These are phyloP conservation scores for Neofelis nebulosa DNA, from an alignment of 2,113 vertebrate species.

Conservation along the genomic window DNA sequence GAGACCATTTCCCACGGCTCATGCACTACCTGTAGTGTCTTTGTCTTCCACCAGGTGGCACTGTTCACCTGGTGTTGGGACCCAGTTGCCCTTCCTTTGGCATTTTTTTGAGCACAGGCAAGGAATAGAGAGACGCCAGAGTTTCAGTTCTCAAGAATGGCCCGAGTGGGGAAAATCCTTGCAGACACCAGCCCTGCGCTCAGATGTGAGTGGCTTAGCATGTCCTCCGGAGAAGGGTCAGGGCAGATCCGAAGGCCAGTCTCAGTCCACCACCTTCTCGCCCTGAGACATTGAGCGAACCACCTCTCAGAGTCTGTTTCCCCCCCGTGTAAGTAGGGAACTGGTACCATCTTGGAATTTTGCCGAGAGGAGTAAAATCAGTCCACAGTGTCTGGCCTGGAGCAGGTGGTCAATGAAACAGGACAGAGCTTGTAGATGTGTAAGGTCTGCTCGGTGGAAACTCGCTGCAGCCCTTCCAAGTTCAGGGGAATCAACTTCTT, in stretches of 20 bases:
- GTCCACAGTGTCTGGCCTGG: background rate
- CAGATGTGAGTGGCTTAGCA: no score
- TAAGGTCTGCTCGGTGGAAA: no score
- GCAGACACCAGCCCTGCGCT: background rate
- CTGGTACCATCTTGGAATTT: background rate
- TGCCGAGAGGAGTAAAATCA: background rate
- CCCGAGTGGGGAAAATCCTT: background rate
- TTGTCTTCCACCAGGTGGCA: slow-evolving; percentile 54
- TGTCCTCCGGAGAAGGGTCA: background rate
- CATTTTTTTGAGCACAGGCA: background rate
- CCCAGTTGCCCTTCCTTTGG: accelerated
- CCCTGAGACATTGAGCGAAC: background rate
- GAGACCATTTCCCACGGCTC: accelerated
- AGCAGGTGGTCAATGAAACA: background rate
- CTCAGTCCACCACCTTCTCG: background rate
- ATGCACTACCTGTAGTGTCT: background rate
- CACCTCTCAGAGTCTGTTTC: background rate
- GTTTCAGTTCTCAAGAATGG: background rate
- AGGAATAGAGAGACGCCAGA: background rate
- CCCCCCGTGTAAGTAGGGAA: background rate
- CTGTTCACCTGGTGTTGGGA: background rate
- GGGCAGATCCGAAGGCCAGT: background rate
- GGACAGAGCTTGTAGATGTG: background rate
- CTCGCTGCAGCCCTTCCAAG: background rate
- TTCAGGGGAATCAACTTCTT: background rate